Evolutionary conservation across 2,113 vertebrate genomes (phyloP).

Genomic region (Phalacrocorax pelagicus): DNA sequence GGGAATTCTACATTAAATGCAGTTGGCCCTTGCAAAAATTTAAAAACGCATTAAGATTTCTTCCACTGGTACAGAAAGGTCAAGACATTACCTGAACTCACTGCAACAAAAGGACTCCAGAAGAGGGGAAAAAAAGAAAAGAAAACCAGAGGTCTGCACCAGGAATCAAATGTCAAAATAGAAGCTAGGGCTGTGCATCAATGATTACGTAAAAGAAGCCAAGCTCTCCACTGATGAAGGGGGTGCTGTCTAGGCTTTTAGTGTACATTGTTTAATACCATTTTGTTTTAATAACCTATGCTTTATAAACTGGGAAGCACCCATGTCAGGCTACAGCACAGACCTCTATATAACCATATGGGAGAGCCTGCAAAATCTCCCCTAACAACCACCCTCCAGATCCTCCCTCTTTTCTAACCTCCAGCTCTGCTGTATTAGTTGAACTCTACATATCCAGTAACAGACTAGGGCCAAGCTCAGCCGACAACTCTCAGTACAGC

Average conservation of each 20-base stretch:
- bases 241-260: neutral
- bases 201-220: neutral
- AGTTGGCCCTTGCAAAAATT: neutral
- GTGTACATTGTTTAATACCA: neutral
- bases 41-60: neutral
- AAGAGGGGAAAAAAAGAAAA: neutral
- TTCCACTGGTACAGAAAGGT: neutral
- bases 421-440: neutral
- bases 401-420: neutral
- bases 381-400: neutral
- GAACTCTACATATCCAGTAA: neutral
- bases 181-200: neutral
- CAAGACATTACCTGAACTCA: neutral
- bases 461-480: rapidly evolving
- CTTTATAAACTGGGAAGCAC: neutral
- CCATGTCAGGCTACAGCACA: neutral
- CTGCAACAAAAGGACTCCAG: neutral
- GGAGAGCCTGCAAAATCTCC: neutral
- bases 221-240: neutral
- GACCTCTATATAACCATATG: neutral
- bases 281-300: neutral
- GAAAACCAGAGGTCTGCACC: neutral
- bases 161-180: neutral
- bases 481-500: rapidly evolving
- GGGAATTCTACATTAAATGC: neutral